Conservation (phyloP, 2,113 vertebrate species). For the Isichthys henryi region DNA sequence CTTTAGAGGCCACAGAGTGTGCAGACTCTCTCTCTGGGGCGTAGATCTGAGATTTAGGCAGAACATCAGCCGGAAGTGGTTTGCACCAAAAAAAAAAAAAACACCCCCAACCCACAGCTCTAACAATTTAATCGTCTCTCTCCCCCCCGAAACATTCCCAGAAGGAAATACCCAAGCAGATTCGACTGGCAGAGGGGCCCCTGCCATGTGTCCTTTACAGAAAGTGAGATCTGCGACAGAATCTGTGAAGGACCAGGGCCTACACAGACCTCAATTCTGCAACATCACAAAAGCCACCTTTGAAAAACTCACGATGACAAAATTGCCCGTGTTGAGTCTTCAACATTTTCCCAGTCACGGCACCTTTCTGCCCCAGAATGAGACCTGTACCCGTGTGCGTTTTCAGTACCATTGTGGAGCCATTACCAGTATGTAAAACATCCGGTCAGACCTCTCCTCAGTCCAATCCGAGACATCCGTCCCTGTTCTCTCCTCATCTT, state of each 20-base stretch:
- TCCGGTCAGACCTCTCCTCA: background rate
- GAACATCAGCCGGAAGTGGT: background rate
- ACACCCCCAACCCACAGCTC: background rate
- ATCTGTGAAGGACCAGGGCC: background rate
- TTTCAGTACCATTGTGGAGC: background rate
- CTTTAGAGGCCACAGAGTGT: background rate
- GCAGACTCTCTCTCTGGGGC: background rate
- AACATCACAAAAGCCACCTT: background rate
- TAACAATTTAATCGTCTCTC: background rate
- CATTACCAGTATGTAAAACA: background rate
- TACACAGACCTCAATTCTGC: background rate
- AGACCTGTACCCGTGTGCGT: background rate
- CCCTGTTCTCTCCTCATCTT: background rate
- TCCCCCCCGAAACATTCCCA: background rate
- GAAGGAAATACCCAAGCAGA: background rate
- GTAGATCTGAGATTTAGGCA: background rate
- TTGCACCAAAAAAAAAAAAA: background rate
- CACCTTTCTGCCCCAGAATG: background rate
- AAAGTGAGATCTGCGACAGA: background rate
- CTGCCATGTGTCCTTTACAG: background rate
- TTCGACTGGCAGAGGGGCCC: too few relatives aligned
- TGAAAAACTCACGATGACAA: background rate
- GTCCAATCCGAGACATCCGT: background rate
- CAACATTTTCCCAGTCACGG: background rate
- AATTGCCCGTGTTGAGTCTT: background rate